Conservation (phyloP, 92 coral and sea anemone genomes). For the Diadumene lineata region DNA sequence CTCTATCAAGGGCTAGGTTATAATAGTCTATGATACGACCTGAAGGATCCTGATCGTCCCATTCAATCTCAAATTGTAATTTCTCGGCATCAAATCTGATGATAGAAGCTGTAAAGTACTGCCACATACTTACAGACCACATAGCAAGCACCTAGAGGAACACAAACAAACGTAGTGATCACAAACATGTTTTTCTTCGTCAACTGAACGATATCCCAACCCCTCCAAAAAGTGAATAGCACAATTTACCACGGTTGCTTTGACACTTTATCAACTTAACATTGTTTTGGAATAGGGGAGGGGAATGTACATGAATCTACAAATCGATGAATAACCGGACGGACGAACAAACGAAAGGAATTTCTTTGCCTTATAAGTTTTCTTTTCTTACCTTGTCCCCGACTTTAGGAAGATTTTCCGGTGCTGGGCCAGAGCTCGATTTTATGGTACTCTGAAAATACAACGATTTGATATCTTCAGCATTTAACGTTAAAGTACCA, state of each 20-base stretch:
- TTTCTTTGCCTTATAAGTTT: no score
- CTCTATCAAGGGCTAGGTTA: slow-evolving; percentile 86
- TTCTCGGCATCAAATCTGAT: slow-evolving; percentile 59
- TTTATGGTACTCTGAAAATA: background rate
- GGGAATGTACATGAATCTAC: no score
- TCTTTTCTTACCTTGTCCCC: slow-evolving; percentile 70
- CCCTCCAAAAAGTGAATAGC: background rate
- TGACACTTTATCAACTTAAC: background rate
- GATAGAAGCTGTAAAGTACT: slow-evolving; percentile 90
- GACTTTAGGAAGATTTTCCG: slow-evolving; percentile 59
- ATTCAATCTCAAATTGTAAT: slow-evolving; percentile 70
- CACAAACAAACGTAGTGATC: background rate
- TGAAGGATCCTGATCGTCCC: slow-evolving; percentile 95
- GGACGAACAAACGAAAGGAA: no score
- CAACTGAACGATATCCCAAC: background rate
- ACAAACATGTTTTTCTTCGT: no score
- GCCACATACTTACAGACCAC: slow-evolving; percentile 85
- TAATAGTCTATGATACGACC: slow-evolving; percentile 82
- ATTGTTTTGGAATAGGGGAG: background rate
- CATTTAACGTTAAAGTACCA: no score
- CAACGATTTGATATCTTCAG: no score
- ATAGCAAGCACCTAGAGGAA: slow-evolving; percentile 70
- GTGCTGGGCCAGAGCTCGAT: slow-evolving; percentile 4
- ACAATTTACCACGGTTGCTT: background rate
- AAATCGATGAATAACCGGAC: background rate